These are phyloP conservation scores for Rhodeus uyekii DNA, from an alignment of 2,797 vertebrate genomes.

Conservation along the genomic window DNA sequence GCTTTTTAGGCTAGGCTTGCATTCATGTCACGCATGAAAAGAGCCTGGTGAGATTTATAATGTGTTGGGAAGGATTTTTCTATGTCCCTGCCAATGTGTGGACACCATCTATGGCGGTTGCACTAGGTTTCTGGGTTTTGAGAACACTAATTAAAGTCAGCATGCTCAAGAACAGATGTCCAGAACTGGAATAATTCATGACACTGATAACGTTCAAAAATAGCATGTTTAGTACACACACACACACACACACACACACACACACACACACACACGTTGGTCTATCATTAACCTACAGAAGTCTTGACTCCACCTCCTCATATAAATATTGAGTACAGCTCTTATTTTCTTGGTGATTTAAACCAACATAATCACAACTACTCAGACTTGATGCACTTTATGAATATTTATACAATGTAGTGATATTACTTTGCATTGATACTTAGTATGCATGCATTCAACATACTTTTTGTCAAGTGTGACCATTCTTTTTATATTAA, in stretches of 20 bases:
- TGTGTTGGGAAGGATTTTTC: not conserved
- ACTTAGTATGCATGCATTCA: slow-evolving; percentile 27
- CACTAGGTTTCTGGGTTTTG: slow-evolving; percentile 45
- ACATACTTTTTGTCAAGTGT: slow-evolving; percentile 7
- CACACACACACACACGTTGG: not conserved
- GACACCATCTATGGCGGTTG: not conserved
- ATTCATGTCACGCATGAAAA: not conserved
- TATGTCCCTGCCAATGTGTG: not conserved
- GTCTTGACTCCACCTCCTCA: not conserved
- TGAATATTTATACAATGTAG: slow-evolving; percentile 33
- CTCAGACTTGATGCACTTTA: not conserved
- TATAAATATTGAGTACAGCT: not conserved
- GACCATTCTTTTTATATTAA: slow-evolving; percentile 4
- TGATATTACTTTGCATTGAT: not conserved
- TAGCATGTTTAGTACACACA: slow-evolving; percentile 33
- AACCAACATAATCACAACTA: slow-evolving; percentile 24
- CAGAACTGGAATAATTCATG: slow-evolving; percentile 53
- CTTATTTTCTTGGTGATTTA: slow-evolving; percentile 3
- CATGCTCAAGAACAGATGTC: slow-evolving; percentile 42
- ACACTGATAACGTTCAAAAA: slow-evolving; percentile 43
- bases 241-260: slow-evolving; percentile 14
- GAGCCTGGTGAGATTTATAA: not conserved
- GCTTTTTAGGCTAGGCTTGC: not conserved
- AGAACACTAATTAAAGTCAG: slow-evolving; percentile 37
- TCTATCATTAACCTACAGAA: not conserved